phyloP scores from a whole-genome alignment of 2,888 invertebrate species.

The Dascillus cervinus region DNA sequence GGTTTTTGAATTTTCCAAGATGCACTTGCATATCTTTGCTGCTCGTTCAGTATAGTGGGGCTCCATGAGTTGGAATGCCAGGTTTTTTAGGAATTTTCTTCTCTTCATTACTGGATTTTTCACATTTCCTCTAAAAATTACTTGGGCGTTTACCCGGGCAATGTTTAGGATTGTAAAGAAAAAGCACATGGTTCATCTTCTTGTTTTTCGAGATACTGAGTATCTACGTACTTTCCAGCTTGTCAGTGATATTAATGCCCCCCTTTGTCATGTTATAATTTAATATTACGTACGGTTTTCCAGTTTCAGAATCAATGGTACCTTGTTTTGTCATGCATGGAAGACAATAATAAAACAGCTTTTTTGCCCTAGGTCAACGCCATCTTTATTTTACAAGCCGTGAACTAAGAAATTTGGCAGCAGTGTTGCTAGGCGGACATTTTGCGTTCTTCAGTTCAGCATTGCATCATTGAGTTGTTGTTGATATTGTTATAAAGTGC shows the following conservation, averaged over 20 bases:
- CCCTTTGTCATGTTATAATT: slow-evolving; percentile 1
- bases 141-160: not conserved
- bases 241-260: not conserved
- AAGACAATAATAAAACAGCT: not conserved
- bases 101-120: no score
- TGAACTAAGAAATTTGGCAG: no score
- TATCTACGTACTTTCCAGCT: not conserved
- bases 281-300: not conserved
- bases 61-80: no score
- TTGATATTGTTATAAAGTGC: no score
- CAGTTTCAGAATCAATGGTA: not conserved
- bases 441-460: no score
- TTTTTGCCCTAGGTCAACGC: slow-evolving; percentile 1
- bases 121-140: not conserved
- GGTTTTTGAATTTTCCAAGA: no score
- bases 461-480: no score
- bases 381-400: no score
- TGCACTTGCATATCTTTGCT: no score
- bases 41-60: no score
- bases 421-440: no score
- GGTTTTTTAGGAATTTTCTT: no score
- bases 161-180: not conserved
- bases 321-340: not conserved
- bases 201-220: not conserved
- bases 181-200: slow-evolving; percentile 2